Base-by-base conservation (phyloP, 1,140 invertebrate genomes). In the Penaeus japonicus region DNA sequence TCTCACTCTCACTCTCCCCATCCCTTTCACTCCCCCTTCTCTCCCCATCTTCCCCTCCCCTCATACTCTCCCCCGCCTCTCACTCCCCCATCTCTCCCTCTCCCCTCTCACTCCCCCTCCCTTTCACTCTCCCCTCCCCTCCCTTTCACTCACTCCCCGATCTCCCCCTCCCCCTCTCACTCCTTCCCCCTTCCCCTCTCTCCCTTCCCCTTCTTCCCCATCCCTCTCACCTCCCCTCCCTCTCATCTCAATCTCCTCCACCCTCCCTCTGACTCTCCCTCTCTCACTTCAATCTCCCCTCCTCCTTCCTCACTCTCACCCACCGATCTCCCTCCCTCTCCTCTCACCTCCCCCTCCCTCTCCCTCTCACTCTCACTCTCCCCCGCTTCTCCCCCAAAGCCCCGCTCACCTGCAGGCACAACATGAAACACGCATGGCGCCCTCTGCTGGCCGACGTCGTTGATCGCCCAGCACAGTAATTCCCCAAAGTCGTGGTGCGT, bases 371-470 rank as follows among this genome's bases (percentile, higher is more conserved):
- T 35, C 47, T 35, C 54, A 59, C 80, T 39, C 27, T 15, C 80
- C 20, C 35, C 62, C 81, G 30, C 53, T 32, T 57, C 15, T 2
- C 57, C 54, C n/a, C 32, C 32, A 32, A 32, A 1, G 4, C 22
- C 20, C 79, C 12, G 75, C 87, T 70, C 78, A 91, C 91, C 91
- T 79, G 91, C 91, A 87, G 97, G 96, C 91, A 98, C 97, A 57
- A 98, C 96, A 91, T 97, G 96, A 92, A 96, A 98, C 62, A 97
- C 95, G 92, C 97, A 98, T 20, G 92, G 92, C 53, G 94, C 93
- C 81, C 93, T 93, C 91, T 96, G 95, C 18, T 92, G 92, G 22
- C 97, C 97, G 81, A 98, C 96, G 89, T 94, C 94, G 92, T 98
- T 98, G 7, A 94, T 94, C 0, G 96, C 96, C 94, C 96, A 97